Evolutionary conservation across 2,113 vertebrate species (phyloP), one percentile per base, ranked within the genome.

Genomic region (Thalassoma bifasciatum): DNA sequence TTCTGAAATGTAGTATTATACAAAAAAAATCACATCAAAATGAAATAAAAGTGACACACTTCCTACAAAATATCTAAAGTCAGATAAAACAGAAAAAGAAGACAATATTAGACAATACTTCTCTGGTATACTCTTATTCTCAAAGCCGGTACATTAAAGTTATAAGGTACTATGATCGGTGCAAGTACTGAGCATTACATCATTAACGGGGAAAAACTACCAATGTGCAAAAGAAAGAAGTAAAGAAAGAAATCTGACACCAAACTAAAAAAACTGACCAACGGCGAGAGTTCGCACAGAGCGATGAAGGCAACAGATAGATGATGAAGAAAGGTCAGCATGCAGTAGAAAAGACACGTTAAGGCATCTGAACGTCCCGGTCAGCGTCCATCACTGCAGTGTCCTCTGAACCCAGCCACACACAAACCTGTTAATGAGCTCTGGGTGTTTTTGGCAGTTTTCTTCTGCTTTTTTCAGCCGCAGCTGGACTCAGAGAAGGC

Each of bases 301-400:
- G 9, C 5, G 7, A 37, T 14, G 5, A 84, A 88, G 70, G 83
- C 73, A 88, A 82, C 77, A 16, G 37, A 42, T 3, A 23, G 1
- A 21, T 34, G 8, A 22, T 0, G n/a, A 65, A 17, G 8, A 17
- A 10, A 63, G 47, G 53, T 69, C 42, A 21, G 63, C 73, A 78
- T 79, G 53, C 66, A 49, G 57, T 10, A 22, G 24, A 70, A n/a
- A 65, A 62, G 51, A 74, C 68, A 50, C 64, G 50, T 52, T 84
- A 90, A 89, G 86, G 86, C 88, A 66, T 69, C 69, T 70, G 66
- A 84, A 74, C 74, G 4, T 64, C 72, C 72, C 71, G 6, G 62
- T 34, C 42, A 78, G 58, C 1, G 60, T 44, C 63, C 22, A 3
- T 36, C 22, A 12, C 2, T 10, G 19, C 9, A 2, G 26, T 17